phyloP scores from a whole-genome alignment of 1,140 invertebrate species.

The Nephila pilipes region DNA sequence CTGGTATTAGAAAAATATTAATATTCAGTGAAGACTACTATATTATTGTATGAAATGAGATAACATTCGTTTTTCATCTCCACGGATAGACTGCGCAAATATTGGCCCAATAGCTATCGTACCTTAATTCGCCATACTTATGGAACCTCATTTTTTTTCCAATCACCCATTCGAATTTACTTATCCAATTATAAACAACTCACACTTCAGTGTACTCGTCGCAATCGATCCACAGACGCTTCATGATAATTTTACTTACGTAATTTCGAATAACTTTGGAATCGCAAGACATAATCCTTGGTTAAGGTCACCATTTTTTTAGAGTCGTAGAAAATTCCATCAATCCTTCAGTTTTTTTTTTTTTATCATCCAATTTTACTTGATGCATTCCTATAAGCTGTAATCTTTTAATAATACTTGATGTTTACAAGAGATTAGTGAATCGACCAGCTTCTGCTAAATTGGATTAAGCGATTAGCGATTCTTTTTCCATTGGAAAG shows the following conservation, averaged over 20 bases:
- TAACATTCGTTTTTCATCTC: too few relatives aligned
- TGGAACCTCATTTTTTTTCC: too few relatives aligned
- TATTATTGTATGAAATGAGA: too few relatives aligned
- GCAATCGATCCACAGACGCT: background rate
- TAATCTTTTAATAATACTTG: background rate
- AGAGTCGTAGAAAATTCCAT: background rate
- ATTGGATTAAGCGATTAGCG: conserved; percentile 33
- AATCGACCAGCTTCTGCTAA: background rate
- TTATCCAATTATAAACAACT: background rate
- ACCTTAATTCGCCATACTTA: too few relatives aligned
- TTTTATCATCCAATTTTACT: too few relatives aligned
- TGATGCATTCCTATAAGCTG: background rate
- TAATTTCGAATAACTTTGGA: background rate
- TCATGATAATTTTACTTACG: conserved; percentile 4
- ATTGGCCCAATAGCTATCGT: too few relatives aligned
- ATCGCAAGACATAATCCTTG: conserved; percentile 36
- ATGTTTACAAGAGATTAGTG: conserved; percentile 24
- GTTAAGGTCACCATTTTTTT: conserved; percentile 39
- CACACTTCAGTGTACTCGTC: background rate
- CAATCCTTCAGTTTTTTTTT: background rate
- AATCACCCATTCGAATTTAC: too few relatives aligned
- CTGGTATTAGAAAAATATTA: too few relatives aligned
- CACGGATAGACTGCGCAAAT: too few relatives aligned
- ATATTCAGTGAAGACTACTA: too few relatives aligned
- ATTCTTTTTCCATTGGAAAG: background rate